phyloP scores from a whole-genome alignment of 1,140 invertebrate genomes.

The Eciton burchellii region DNA sequence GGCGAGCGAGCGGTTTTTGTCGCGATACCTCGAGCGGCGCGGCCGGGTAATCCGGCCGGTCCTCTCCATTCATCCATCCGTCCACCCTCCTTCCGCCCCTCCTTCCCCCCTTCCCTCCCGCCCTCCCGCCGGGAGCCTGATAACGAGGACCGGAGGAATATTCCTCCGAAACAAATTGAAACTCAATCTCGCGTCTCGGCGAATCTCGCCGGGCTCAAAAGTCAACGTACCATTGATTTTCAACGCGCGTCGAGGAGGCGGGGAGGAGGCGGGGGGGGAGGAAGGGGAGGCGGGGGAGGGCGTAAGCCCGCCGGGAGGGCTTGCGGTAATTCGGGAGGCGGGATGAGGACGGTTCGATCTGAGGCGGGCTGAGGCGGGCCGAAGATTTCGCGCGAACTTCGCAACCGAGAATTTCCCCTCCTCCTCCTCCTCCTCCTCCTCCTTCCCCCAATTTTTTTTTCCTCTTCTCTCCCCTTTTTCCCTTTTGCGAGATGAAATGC shows the following conservation, averaged over 20 bases:
- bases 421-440: too few relatives aligned
- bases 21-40: background rate
- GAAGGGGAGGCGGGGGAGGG: too few relatives aligned
- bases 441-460: too few relatives aligned
- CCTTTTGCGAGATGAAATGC: background rate
- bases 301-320: conserved; percentile 16
- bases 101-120: too few relatives aligned
- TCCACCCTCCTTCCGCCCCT: too few relatives aligned
- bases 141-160: conserved; percentile 45
- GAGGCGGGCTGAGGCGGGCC: background rate
- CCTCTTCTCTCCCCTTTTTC: too few relatives aligned
- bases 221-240: conserved; percentile 58
- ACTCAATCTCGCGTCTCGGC: conserved; percentile 48
- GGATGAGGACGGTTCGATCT: conserved; percentile 1
- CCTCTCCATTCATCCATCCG: too few relatives aligned
- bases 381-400: background rate
- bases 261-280: too few relatives aligned
- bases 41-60: conserved; percentile 21
- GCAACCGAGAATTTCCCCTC: background rate
- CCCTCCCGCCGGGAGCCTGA: background rate
- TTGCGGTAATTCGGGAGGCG: conserved; percentile 35
- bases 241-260: too few relatives aligned
- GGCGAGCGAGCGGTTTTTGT: conserved; percentile 44
- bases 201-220: conserved; percentile 54
- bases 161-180: conserved; percentile 57